phyloP scores from a whole-genome alignment of 2,113 vertebrate genomes.

The Puffinus mauretanicus region DNA sequence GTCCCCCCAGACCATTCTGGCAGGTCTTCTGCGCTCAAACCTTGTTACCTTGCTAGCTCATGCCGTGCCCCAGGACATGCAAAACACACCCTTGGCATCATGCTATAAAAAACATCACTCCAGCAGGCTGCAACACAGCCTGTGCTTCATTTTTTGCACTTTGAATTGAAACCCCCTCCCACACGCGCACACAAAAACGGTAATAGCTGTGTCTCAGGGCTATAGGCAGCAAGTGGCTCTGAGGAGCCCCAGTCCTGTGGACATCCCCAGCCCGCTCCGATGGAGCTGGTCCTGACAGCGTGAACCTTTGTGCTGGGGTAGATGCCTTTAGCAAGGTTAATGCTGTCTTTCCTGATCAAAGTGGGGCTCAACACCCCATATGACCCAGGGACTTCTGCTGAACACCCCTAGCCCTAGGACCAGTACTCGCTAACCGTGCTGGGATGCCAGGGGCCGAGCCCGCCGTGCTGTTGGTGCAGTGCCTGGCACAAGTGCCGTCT shows the following conservation, averaged over 20 bases:
- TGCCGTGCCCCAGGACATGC: neutral
- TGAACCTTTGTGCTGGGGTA: neutral
- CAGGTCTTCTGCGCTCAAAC: neutral
- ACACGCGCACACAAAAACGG: fast-evolving
- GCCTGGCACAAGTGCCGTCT: neutral
- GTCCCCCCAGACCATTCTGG: neutral
- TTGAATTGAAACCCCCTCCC: neutral
- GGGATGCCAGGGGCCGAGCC: neutral
- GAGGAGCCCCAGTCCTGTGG: too few species aligned
- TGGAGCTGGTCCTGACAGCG: too few species aligned
- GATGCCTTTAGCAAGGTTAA: neutral
- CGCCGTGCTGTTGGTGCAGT: fast-evolving
- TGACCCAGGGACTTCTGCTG: neutral
- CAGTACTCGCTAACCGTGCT: fast-evolving
- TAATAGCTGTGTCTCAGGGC: neutral
- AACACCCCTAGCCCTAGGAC: neutral
- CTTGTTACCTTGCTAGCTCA: neutral
- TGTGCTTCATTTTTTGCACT: neutral
- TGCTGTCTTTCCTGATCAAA: neutral
- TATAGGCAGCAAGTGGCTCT: neutral
- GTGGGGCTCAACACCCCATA: neutral
- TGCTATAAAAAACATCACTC: neutral
- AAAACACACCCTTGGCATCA: neutral
- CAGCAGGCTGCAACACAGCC: neutral
- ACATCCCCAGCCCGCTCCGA: neutral